Evolutionary conservation across 2,113 vertebrate genomes (phyloP), one percentile per base, ranked within the genome.

Genomic region (Camelus bactrianus): DNA sequence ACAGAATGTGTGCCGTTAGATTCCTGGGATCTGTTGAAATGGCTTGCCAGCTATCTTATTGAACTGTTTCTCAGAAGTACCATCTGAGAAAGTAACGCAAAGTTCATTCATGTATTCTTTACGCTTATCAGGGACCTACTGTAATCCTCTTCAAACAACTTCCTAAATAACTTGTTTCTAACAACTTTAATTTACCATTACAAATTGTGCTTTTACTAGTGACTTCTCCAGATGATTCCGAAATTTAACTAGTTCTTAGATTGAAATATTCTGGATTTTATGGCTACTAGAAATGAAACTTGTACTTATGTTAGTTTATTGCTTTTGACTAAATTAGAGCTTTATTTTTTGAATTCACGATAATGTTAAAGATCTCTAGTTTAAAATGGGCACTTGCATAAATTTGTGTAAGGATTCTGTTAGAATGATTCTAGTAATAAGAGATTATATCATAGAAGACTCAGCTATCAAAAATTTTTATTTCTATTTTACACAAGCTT

Each of bases 381-480:
- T 96, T 97, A 84, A 89, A 91, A 93, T 65, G 52, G 52, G 81
- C 94, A 86, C 2, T 75, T 52, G 2, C 30, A 64, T 92, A 1
- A 81, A 88, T 81, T 94, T 97, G n/a, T 30, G 58, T 89, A 26
- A 97, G 3, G 81, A 89, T 65, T 89, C 58, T 93, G 22, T 87
- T 87, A n/a, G 65, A 50, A 48, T 48, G 22, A 46, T 42, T 97
- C 91, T 24, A 92, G 0, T 84, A 12, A 95, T 92, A 75, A 62
- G 89, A 95, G 92, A 91, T 91, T 42, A 64, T 32, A 65, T 38
- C 32, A 42, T 48, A 60, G 92, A 75, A 72, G 35, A 79, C 24
- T 93, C 94, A 79, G 10, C 4, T 97, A 81, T 92, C 92, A 72
- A 97, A 93, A 90, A 76, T 50, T 30, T 92, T 65, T 88, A 52